Evolutionary conservation across 2,888 invertebrate genomes (phyloP).

Genomic region (Monopis laevigella): DNA sequence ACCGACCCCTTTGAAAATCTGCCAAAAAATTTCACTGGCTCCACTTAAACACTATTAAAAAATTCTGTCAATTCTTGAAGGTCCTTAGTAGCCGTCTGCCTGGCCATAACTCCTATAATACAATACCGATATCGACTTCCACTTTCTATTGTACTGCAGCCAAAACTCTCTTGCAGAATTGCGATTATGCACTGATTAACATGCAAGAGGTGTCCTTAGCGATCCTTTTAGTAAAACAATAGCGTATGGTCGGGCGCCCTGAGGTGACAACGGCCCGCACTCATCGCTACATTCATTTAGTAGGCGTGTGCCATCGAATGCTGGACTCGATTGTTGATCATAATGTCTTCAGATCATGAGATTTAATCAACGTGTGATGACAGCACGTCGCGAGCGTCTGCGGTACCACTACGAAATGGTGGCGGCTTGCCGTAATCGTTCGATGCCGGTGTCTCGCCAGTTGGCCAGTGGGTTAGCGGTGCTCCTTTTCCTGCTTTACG

Average conservation of each 20-base stretch:
- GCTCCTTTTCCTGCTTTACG: slow-evolving; percentile 60
- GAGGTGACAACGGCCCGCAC: slow-evolving; percentile 37
- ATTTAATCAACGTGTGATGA: neutral
- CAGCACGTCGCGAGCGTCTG: slow-evolving; percentile 19
- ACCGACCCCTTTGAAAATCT: slow-evolving; percentile 25
- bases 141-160: slow-evolving; percentile 55
- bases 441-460: slow-evolving; percentile 39
- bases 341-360: slow-evolving; percentile 22
- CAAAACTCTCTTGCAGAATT: slow-evolving; percentile 48
- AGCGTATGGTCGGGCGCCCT: slow-evolving; percentile 35
- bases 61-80: neutral
- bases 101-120: slow-evolving; percentile 1
- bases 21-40: slow-evolving; percentile 59
- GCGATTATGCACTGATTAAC: slow-evolving; percentile 35
- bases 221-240: slow-evolving; percentile 58
- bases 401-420: slow-evolving; percentile 55
- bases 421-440: slow-evolving; percentile 33
- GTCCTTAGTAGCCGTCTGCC: neutral
- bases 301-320: neutral
- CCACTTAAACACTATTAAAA: neutral
- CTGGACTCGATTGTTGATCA: slow-evolving; percentile 21
- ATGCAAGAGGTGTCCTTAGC: slow-evolving; percentile 50
- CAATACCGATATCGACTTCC: slow-evolving; percentile 31
- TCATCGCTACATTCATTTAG: slow-evolving; percentile 22
- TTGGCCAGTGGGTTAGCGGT: slow-evolving; percentile 66